Conservation (phyloP, 1,140 invertebrate genomes). For the Vanessa tameamea region DNA sequence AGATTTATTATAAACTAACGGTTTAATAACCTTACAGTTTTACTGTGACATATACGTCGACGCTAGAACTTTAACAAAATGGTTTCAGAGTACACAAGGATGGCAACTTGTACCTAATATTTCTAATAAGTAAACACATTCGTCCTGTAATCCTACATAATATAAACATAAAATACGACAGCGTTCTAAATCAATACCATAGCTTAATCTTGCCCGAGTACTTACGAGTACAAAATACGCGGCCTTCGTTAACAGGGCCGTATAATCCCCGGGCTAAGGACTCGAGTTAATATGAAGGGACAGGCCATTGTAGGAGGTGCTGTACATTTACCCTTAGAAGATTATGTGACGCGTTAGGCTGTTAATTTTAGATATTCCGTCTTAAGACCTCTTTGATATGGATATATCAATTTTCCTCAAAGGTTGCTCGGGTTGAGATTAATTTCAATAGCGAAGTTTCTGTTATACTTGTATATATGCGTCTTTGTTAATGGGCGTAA, state of each 20-base stretch:
- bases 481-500: not conserved
- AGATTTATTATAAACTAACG: too few relatives aligned
- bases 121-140: too few relatives aligned
- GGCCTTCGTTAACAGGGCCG: conserved; percentile 51
- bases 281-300: conserved; percentile 64
- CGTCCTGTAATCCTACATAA: not conserved
- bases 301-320: conserved; percentile 60
- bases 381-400: conserved; percentile 41
- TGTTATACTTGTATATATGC: not conserved
- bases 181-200: conserved; percentile 8
- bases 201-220: conserved; percentile 39
- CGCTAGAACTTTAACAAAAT: too few relatives aligned
- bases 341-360: conserved; percentile 51
- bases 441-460: conserved; percentile 16
- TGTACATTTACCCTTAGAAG: conserved; percentile 55
- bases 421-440: conserved; percentile 17
- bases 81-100: too few relatives aligned
- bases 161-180: not conserved
- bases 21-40: too few relatives aligned
- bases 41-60: too few relatives aligned
- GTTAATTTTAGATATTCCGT: conserved; percentile 59
- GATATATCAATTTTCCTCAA: conserved; percentile 37
- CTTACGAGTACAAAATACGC: conserved; percentile 41
- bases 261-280: conserved; percentile 54
- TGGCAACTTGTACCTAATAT: too few relatives aligned